Evolutionary conservation across 2,797 vertebrate genomes (phyloP), one percentile per base, ranked within the genome.

Genomic region (Rhabdophis nuchalis): DNA sequence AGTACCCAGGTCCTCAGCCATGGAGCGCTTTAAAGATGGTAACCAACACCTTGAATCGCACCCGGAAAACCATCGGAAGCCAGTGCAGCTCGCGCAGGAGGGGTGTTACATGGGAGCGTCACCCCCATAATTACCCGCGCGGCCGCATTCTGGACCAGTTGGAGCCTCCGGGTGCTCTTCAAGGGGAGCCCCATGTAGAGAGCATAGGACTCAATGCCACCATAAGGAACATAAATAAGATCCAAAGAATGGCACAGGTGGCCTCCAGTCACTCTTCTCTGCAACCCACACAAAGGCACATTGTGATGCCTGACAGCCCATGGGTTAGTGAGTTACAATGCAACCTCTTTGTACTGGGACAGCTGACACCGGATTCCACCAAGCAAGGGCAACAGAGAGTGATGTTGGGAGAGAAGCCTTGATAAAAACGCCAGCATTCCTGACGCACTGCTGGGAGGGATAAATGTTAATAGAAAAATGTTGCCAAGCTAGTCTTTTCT

Each of bases 231-330:
- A 41, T 23, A 27, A 41, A 64, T 36, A 60, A 90, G 87, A 58
- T 82, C 72, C 85, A 60, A 50, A 87, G 89, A 50, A 50, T 16
- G 25, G 64, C 20, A 53, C 85, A 90, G 85, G 89, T 77, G 64
- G 54, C 52, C 8, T 64, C 54, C 4, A 1, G 53, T 27, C 54
- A 5, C 3, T 32, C 36, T 41, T 58, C 88, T 86, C 86, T 60
- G 89, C 32, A 46, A 52, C 9, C 23, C 52, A 72, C 64, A 92
- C 92, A 92, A 77, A 85, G 85, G 64, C 61, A 41, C 92, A 90
- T 92, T 90, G 85, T 92, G 85, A 27, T 27, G 23, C 12, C 36
- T 60, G 89, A 56, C 36, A 36, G 54, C 23, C 82, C 82, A 68
- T 11, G 9, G 52, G 25, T 60, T 1, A 23, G 3, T 50, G 92